These are phyloP conservation scores for Dyspetes luteomarginatus DNA, from an alignment of 2,888 invertebrate genomes.

Conservation along the genomic window DNA sequence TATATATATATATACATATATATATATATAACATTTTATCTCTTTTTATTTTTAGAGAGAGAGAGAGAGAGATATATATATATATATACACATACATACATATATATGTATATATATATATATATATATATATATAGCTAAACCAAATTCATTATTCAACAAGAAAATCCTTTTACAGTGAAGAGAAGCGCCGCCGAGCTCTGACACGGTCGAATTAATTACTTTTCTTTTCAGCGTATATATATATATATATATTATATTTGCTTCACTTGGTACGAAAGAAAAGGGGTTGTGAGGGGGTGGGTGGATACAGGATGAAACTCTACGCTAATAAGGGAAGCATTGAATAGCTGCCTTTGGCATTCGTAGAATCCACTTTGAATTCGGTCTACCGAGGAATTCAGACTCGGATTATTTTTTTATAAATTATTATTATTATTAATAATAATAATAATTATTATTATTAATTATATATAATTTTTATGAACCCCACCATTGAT, in stretches of 20 bases:
- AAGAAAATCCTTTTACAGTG: conserved; percentile 50
- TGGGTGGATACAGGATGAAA: too few species aligned
- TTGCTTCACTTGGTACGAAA: neutral
- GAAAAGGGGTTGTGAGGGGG: neutral
- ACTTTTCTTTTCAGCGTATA: conserved; percentile 37
- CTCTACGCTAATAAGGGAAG: neutral
- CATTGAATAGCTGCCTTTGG: neutral
- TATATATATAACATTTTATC: too few species aligned
- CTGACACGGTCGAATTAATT: conserved; percentile 49
- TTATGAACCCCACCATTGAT: too few species aligned
- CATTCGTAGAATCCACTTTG: neutral
- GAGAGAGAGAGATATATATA: too few species aligned
- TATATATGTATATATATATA: conserved; percentile 11
- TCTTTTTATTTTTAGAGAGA: too few species aligned
- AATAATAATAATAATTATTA: too few species aligned
- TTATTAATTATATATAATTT: too few species aligned
- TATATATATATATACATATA: too few species aligned
- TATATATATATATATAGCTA: conserved; percentile 9
- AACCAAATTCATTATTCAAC: conserved; percentile 41
- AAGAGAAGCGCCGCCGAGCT: conserved; percentile 6
- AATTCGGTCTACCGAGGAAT: neutral
- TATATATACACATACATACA: too few species aligned
- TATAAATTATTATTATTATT: too few species aligned
- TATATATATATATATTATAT: neutral
- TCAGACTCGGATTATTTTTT: neutral